Evolutionary conservation across 1,140 invertebrate genomes (phyloP).

Genomic region (Fopius arisanus): DNA sequence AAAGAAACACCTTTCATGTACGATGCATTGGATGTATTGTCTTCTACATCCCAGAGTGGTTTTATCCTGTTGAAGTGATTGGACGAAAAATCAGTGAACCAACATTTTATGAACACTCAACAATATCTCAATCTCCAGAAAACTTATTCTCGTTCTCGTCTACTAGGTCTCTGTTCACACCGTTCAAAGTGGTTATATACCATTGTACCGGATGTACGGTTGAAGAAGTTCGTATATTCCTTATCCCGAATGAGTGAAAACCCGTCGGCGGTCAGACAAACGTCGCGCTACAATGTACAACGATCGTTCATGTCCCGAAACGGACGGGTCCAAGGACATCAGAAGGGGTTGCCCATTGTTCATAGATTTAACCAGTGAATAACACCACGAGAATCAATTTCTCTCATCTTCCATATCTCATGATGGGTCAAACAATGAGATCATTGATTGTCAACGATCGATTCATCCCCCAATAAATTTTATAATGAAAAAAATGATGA

Average conservation of each 20-base stretch:
- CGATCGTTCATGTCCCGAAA: constrained; percentile 51
- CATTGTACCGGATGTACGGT: constrained; percentile 53
- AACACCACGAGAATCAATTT: background rate
- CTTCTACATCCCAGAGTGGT: too few relatives aligned
- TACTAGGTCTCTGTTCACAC: background rate
- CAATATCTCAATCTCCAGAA: background rate
- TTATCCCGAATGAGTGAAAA: constrained; percentile 51
- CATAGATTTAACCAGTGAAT: background rate
- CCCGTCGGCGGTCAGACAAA: constrained; percentile 44
- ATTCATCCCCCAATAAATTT: background rate
- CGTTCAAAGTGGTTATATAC: constrained; percentile 1
- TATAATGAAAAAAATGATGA: background rate
- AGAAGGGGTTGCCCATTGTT: constrained; percentile 22
- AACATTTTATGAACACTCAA: background rate
- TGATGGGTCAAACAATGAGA: background rate
- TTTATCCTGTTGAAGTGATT: background rate
- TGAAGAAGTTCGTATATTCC: constrained; percentile 43
- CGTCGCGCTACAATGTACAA: constrained; percentile 37
- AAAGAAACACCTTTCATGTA: background rate
- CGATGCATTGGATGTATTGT: background rate
- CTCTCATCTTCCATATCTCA: background rate
- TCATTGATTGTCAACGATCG: background rate
- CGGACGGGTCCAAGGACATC: constrained; percentile 47
- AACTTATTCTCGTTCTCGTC: constrained; percentile 5
- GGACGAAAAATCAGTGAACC: background rate